A percentile compares a stretch with the other conserved stretches of the same genome.
Conservation (phyloP, 2,797 vertebrate species). For the Karalla daura region DNA sequence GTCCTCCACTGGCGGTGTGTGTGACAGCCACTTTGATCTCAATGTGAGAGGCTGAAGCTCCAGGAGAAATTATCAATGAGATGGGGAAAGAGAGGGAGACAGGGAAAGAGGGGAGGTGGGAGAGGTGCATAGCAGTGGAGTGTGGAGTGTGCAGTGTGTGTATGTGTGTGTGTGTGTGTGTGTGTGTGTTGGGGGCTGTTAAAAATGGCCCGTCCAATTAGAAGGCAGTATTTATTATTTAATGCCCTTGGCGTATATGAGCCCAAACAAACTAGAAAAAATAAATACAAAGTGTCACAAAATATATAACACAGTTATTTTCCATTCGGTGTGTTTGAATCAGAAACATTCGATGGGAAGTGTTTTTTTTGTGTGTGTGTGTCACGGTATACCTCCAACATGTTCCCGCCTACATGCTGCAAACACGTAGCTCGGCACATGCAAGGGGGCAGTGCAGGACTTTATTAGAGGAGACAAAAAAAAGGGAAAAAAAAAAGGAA, state of each 20-base stretch:
- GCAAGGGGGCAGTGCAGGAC: conserved; percentile 68
- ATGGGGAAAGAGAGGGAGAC: conserved; percentile 54
- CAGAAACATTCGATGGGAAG: conserved; percentile 6
- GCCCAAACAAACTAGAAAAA: conserved; percentile 16
- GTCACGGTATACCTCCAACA: conserved; percentile 1
- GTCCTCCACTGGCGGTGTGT: conserved; percentile 77
- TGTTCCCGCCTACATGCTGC: neutral
- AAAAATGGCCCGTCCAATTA: conserved; percentile 77
- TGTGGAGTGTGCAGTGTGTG: conserved; percentile 8
- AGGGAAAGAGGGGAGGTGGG: conserved; percentile 33
- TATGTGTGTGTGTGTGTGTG: conserved; percentile 9
- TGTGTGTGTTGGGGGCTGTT: conserved; percentile 14
- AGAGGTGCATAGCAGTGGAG: neutral
- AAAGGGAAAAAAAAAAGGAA: no score
- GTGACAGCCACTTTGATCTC: conserved; percentile 86
- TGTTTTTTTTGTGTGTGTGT: no score
- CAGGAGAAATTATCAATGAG: conserved; percentile 86
- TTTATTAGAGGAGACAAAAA: conserved; percentile 49
- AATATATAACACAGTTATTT: conserved; percentile 28
- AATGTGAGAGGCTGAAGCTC: conserved; percentile 79
- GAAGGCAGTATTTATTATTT: conserved; percentile 77
- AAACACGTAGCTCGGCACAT: conserved; percentile 17
- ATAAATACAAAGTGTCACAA: conserved; percentile 35
- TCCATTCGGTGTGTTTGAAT: conserved; percentile 13
- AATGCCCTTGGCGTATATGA: conserved; percentile 47